phyloP scores from a whole-genome alignment of 2,113 vertebrate species.

The Pseudolaguvia tuberculata region DNA sequence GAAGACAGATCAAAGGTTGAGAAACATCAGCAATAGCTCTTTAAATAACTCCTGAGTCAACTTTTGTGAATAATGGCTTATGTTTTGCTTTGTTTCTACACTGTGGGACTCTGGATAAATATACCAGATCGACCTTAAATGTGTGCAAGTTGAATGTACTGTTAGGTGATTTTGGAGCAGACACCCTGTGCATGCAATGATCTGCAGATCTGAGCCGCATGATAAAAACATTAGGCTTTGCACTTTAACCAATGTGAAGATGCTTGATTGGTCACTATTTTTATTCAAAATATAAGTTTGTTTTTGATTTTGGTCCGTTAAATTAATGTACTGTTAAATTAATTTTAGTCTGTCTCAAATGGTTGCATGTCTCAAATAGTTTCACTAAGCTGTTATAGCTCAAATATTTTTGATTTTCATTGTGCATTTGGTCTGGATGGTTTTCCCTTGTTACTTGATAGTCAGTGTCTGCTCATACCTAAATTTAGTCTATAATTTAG shows the following conservation, averaged over 20 bases:
- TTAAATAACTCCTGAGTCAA: slow-evolving; percentile 59
- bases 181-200: slow-evolving; percentile 21
- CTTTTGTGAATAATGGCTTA: slow-evolving; percentile 51
- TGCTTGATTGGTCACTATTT: slow-evolving; percentile 28
- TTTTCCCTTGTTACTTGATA: slow-evolving; percentile 20
- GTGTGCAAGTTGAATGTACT: slow-evolving; percentile 7
- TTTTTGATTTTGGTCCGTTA: neutral
- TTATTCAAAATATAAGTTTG: neutral
- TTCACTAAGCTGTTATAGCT: neutral
- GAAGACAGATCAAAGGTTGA: slow-evolving; percentile 23
- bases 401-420: neutral
- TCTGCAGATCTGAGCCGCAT: slow-evolving; percentile 19
- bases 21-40: slow-evolving; percentile 35
- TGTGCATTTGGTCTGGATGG: neutral
- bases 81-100: slow-evolving; percentile 27
- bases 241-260: slow-evolving; percentile 18
- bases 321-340: too few species aligned
- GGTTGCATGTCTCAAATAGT: too few species aligned
- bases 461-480: slow-evolving; percentile 29
- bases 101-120: slow-evolving; percentile 6
- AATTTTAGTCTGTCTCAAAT: too few species aligned
- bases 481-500: slow-evolving; percentile 33
- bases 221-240: slow-evolving; percentile 10
- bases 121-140: slow-evolving; percentile 22
- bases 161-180: slow-evolving; percentile 35